Conservation (phyloP, 2,113 vertebrate species). For the Triplophysa tibetana region DNA sequence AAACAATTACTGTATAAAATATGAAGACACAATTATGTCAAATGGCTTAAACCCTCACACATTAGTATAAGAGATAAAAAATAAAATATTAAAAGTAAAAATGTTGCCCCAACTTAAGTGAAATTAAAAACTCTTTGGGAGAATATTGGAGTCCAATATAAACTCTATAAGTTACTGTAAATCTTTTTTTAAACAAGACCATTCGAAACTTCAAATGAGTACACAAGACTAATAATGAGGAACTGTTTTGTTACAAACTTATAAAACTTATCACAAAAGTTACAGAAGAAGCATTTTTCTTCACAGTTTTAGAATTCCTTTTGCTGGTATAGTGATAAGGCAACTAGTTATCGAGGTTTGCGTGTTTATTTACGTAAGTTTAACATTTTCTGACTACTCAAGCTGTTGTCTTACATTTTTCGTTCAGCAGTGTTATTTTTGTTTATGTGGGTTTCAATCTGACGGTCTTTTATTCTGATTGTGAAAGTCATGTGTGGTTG, state of each 20-base stretch:
- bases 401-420: neutral
- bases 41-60: no score
- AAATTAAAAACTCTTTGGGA: no score
- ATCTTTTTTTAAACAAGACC: neutral
- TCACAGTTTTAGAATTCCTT: neutral
- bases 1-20: no score
- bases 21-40: no score
- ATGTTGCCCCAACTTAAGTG: no score
- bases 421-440: neutral
- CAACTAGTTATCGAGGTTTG: neutral
- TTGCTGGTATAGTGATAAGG: neutral
- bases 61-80: no score
- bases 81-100: no score
- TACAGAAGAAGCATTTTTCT: neutral
- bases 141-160: neutral
- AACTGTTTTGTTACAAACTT: neutral
- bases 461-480: constrained; percentile 1
- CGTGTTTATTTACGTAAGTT: neutral
- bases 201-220: neutral
- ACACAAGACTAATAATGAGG: neutral
- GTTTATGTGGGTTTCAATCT: neutral
- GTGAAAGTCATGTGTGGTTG: neutral
- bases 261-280: neutral
- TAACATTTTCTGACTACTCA: neutral
- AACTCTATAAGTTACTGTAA: neutral